Base-by-base conservation (phyloP, 1,140 invertebrate species). In the Acromyrmex heyeri region DNA sequence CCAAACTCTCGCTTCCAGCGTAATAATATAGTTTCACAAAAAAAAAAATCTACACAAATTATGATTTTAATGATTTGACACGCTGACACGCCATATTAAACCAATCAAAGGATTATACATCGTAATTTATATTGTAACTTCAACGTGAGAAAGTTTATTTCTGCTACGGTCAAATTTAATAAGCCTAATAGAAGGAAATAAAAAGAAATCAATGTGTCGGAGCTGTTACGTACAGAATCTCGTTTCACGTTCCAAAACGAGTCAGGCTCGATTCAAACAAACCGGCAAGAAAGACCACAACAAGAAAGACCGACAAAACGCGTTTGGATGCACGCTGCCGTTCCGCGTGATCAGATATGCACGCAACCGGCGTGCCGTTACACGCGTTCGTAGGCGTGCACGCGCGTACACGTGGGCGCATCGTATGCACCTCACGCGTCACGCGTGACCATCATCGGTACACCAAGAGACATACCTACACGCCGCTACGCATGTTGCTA, bases 331-430 rank as follows among this genome's bases (percentile, higher is more conserved):
- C 91, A 64, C 27, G 87, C 67, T 48, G 73, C 90, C 92, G 92
- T 93, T 94, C 91, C 90, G 90, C 92, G 86, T 91, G 91, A 94
- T 94, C 93, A 92, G 91, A 94, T 94, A 93, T 90, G 67, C 86
- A 90, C 86, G 86, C 85, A 73, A 73, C 85, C 83, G 88, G 86
- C 87, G 87, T 77, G 67, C 90, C 86, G 85, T 27, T 38, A 30
- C 64, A 38, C 69, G 44, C 81, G 34, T 72, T 8, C 57, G 70
- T 76, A 76, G 81, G 72, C 50, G 82, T 85, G 55, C 81, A 61
- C 69, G 38, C 55, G 82, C 61, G 50, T 78, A 38, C 62, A 76
- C 55, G 86, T 57, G 57, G 64, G 24, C 34, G 61, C 55, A n/a
- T 48, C 55, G 48, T 50, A 72, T 76, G 57, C 70, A 38, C 48